A percentile compares a stretch with the other conserved stretches of the same genome.
phyloP scores from a whole-genome alignment of 2,888 invertebrate species.

The Pollenia amentaria region DNA sequence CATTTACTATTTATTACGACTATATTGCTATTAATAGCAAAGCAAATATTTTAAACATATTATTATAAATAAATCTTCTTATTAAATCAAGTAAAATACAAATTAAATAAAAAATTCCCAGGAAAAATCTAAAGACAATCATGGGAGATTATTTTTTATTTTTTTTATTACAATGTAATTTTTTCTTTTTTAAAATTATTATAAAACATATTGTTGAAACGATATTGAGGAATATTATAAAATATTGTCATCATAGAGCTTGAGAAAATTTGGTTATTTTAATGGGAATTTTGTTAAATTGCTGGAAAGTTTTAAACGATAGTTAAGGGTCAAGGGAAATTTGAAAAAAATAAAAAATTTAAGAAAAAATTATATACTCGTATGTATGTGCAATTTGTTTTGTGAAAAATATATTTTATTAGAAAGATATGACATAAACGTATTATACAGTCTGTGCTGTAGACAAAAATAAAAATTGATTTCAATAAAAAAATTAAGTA shows the following conservation, averaged over 20 bases:
- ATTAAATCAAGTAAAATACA: slow-evolving; percentile 43
- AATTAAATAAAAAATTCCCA: slow-evolving; percentile 42
- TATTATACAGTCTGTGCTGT: too few relatives aligned
- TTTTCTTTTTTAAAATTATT: background rate
- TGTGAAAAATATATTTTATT: too few relatives aligned
- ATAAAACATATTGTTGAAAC: background rate
- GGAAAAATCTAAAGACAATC: slow-evolving; percentile 50
- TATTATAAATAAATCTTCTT: slow-evolving; percentile 43
- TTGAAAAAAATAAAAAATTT: background rate
- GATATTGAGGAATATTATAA: slow-evolving; percentile 10
- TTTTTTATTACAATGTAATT: slow-evolving; percentile 24
- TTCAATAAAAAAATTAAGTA: too few relatives aligned
- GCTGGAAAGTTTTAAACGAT: background rate
- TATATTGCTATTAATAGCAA: background rate
- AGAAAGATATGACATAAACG: too few relatives aligned
- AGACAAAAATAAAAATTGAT: too few relatives aligned
- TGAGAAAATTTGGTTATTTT: slow-evolving; percentile 7
- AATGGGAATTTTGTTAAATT: slow-evolving; percentile 7
- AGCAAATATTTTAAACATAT: slow-evolving; percentile 36
- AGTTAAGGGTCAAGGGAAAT: background rate
- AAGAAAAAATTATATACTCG: background rate
- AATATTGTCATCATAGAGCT: background rate
- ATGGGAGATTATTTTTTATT: slow-evolving; percentile 38
- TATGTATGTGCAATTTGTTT: background rate
- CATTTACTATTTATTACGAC: background rate